Evolutionary conservation across 2,113 vertebrate species (phyloP).

Genomic region (Saguinus imperator): DNA sequence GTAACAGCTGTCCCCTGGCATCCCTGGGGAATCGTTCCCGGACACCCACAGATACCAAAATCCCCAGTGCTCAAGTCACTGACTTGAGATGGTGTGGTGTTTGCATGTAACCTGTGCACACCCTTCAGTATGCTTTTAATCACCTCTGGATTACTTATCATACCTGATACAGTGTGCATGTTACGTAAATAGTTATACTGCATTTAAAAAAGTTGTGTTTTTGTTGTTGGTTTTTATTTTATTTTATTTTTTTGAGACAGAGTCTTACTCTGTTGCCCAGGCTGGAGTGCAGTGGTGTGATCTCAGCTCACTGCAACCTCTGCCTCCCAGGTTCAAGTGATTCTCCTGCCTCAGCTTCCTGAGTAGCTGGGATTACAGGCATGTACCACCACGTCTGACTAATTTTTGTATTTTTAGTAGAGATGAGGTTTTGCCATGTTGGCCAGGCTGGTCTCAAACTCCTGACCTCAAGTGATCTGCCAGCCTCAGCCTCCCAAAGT

Average conservation of each 20-base stretch:
- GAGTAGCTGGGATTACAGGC: too few species aligned
- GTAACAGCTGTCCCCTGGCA: not conserved
- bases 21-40: not conserved
- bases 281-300: too few species aligned
- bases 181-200: not conserved
- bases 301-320: too few species aligned
- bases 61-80: not conserved
- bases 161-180: not conserved
- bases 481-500: too few species aligned
- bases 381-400: too few species aligned
- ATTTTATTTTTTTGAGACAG: not conserved
- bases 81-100: not conserved
- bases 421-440: too few species aligned
- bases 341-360: too few species aligned
- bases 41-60: not conserved
- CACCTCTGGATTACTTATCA: not conserved
- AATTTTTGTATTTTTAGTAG: too few species aligned
- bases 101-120: fast-evolving
- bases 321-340: too few species aligned
- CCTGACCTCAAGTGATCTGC: too few species aligned
- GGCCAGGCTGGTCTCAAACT: too few species aligned
- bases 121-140: not conserved
- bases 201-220: not conserved
- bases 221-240: not conserved
- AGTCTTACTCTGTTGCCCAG: too few species aligned